Evolutionary conservation across 2,797 vertebrate species (phyloP).

Genomic region (Catamblyrhynchus diadema): DNA sequence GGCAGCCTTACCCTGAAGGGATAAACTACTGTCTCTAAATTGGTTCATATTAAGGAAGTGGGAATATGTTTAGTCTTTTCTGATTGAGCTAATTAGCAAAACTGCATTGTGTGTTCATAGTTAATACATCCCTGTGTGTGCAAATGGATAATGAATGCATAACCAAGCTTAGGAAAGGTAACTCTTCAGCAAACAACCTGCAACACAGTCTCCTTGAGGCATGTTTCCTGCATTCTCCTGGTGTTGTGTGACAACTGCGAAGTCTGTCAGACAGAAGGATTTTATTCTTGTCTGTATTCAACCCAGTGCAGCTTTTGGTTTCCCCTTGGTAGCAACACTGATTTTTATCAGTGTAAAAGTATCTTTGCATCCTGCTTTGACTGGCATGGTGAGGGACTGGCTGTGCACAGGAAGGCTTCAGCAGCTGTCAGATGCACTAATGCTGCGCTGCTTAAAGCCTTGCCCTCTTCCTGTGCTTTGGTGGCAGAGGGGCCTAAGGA

Average conservation of each 20-base stretch:
- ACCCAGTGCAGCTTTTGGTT: neutral
- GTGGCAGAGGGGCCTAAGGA: neutral
- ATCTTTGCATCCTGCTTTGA: neutral
- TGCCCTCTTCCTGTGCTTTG: rapidly evolving
- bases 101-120: neutral
- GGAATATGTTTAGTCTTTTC: neutral
- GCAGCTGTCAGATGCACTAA: neutral
- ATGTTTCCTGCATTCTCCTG: neutral
- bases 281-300: neutral
- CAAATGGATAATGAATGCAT: neutral
- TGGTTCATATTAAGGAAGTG: neutral
- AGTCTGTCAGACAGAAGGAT: neutral
- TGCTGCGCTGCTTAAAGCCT: neutral
- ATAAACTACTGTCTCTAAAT: neutral
- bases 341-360: neutral
- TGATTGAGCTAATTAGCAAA: neutral
- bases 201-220: neutral
- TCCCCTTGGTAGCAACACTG: neutral
- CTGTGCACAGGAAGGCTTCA: rapidly evolving
- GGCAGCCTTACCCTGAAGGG: neutral
- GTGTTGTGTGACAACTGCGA: neutral
- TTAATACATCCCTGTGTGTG: neutral
- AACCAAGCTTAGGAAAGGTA: neutral
- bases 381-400: rapidly evolving
- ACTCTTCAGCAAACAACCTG: neutral